phyloP scores from a whole-genome alignment of 2,888 invertebrate species.

The Cataglyphis albicans region DNA sequence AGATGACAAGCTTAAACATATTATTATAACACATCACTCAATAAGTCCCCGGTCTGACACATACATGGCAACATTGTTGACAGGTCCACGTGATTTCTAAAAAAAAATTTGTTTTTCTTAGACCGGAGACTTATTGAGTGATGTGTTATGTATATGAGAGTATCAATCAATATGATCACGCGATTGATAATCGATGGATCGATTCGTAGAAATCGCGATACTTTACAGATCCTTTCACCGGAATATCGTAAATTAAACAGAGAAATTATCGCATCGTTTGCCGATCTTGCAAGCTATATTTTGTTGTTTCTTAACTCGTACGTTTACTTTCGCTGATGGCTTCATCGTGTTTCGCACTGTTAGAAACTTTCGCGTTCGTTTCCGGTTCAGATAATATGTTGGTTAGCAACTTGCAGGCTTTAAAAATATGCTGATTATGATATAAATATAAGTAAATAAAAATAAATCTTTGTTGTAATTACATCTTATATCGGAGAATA shows the following conservation, averaged over 20 bases:
- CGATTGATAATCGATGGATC: constrained; percentile 64
- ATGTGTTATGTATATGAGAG: background rate
- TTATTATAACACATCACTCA: background rate
- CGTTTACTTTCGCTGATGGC: constrained; percentile 79
- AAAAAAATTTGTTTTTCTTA: too few species aligned
- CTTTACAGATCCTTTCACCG: constrained; percentile 77
- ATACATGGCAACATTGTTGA: too few species aligned
- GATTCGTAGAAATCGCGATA: constrained; percentile 58
- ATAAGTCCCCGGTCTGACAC: too few species aligned
- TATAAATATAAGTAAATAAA: background rate
- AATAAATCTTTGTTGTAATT: background rate
- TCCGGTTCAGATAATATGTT: constrained; percentile 44
- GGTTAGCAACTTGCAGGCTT: background rate
- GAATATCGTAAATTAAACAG: constrained; percentile 80
- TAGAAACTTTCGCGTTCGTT: constrained; percentile 66
- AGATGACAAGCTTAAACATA: constrained; percentile 52
- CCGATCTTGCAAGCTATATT: constrained; percentile 64
- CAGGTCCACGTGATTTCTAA: too few species aligned
- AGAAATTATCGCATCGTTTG: constrained; percentile 77
- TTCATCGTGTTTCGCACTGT: constrained; percentile 70
- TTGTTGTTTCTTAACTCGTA: constrained; percentile 72
- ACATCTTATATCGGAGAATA: background rate
- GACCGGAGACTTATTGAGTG: too few species aligned
- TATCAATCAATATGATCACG: constrained; percentile 34
- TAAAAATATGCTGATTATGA: background rate